phyloP scores from a whole-genome alignment of 2,888 invertebrate species.

The Belgica antarctica region DNA sequence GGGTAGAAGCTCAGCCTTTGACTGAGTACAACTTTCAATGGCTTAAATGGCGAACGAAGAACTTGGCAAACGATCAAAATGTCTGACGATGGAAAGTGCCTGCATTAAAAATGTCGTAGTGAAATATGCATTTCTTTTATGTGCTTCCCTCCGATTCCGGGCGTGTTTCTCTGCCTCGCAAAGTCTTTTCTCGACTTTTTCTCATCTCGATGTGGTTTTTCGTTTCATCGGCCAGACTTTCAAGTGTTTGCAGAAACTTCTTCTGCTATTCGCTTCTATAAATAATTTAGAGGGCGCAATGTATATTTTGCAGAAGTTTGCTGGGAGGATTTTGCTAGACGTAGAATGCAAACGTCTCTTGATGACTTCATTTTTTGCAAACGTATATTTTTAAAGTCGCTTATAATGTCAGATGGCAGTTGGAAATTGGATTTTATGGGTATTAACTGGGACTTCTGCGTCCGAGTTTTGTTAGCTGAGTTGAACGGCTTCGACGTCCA shows the following conservation, averaged over 20 bases:
- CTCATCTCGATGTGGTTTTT: not conserved
- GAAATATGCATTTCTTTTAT: conserved; percentile 35
- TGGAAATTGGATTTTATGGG: not conserved
- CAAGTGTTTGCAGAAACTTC: conserved; percentile 28
- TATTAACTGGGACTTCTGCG: not conserved
- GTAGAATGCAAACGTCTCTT: not conserved
- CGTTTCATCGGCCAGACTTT: not conserved
- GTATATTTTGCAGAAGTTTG: not conserved
- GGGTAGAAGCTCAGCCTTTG: conserved; percentile 19
- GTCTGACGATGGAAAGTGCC: conserved; percentile 9
- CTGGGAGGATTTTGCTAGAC: not conserved
- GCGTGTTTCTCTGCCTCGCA: not conserved
- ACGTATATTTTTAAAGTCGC: not conserved
- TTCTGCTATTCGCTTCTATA: not conserved
- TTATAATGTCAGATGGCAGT: not conserved
- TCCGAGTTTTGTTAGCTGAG: not conserved
- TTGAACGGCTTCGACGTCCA: no score
- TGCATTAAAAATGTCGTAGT: conserved; percentile 23
- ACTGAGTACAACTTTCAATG: conserved; percentile 16
- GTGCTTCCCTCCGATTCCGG: not conserved
- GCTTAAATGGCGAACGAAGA: conserved; percentile 8
- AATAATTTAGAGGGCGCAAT: conserved; percentile 1
- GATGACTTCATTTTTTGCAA: conserved; percentile 11
- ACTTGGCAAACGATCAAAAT: conserved; percentile 40
- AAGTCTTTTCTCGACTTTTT: conserved; percentile 1